Base-by-base conservation (phyloP, 2,113 vertebrate genomes). In the Cyphomyrus plagiostoma region DNA sequence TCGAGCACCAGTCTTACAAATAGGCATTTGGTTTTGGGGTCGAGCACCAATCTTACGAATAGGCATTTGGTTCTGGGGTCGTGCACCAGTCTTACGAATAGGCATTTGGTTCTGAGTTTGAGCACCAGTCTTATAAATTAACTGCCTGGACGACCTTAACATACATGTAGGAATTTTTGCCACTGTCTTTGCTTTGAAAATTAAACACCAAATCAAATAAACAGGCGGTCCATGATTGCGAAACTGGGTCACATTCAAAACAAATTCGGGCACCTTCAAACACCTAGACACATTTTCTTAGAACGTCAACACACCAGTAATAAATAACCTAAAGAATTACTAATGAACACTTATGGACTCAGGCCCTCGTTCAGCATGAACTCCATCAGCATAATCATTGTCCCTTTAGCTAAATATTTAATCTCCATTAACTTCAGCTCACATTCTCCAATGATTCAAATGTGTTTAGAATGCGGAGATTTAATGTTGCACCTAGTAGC, bases 351-450 rank as follows among this genome's bases (percentile, higher is more conserved):
- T 87, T 26, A 87, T 56, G 19, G 45, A 23, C 82, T 53, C 50
- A 35, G 23, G 50, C 26, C 85, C 50, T 53, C 13, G 15, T 53
- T 87, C 50, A 35, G 10, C 3, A n/a, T 86, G 26, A 86, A 30
- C 26, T 19, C n/a, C 82, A 50, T 39, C 11, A 52, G 48, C 30
- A 56, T 56, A 53, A 26, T 53, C 85, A 87, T 87, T 87, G 35
- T 52, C 85, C 46, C 3, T 48, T 23, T 87, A 53, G 83, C 85
- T 53, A 87, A 52, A 87, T 87, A 87, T 87, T 87, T 56, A 42
- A 30, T 50, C 46, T 87, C 85, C 56, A 87, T 53, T 87, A 53
- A 86, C 46, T 11, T n/a, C 10, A 87, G 48, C 30, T 52, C 13
- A 87, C 85, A 26, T 30, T 87, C 4, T 2, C 19, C n/a, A 87